phyloP scores from a whole-genome alignment of 2,797 vertebrate genomes.

The Lepus oiostolus region DNA sequence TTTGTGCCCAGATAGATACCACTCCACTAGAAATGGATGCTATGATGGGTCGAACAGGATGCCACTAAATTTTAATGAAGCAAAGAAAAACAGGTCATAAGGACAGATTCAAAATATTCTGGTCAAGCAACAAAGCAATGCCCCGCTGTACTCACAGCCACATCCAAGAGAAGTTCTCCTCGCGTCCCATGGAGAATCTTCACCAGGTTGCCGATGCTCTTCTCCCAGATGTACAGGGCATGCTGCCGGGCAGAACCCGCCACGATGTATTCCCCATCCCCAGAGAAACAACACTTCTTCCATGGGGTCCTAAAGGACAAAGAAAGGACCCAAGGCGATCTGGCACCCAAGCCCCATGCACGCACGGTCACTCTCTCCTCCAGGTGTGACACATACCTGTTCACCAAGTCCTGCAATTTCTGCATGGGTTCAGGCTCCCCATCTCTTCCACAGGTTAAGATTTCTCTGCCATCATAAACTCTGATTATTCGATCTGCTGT shows the following conservation, averaged over 20 bases:
- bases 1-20: slow-evolving; percentile 99
- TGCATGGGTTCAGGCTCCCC: slow-evolving; percentile 99
- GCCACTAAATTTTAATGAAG: slow-evolving; percentile 92
- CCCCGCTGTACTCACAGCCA: slow-evolving; percentile 92
- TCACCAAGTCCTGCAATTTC: slow-evolving; percentile 98
- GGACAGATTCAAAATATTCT: background rate
- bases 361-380: background rate
- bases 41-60: slow-evolving; percentile 98
- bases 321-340: slow-evolving; percentile 43
- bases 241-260: slow-evolving; percentile 97
- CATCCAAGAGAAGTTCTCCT: slow-evolving; percentile 96
- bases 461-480: slow-evolving; percentile 97
- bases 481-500: slow-evolving; percentile 98
- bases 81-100: slow-evolving; percentile 36
- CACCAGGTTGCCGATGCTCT: slow-evolving; percentile 98
- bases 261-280: slow-evolving; percentile 98
- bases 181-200: slow-evolving; percentile 98
- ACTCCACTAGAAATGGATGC: slow-evolving; percentile 99
- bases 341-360: background rate
- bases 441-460: slow-evolving; percentile 96
- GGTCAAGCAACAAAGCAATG: background rate
- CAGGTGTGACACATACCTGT: slow-evolving; percentile 90
- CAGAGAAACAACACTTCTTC: slow-evolving; percentile 99
- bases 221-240: slow-evolving; percentile 99
- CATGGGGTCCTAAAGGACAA: slow-evolving; percentile 92